Evolutionary conservation across 2,113 vertebrate species (phyloP).

Genomic region (Chaenocephalus aceratus): DNA sequence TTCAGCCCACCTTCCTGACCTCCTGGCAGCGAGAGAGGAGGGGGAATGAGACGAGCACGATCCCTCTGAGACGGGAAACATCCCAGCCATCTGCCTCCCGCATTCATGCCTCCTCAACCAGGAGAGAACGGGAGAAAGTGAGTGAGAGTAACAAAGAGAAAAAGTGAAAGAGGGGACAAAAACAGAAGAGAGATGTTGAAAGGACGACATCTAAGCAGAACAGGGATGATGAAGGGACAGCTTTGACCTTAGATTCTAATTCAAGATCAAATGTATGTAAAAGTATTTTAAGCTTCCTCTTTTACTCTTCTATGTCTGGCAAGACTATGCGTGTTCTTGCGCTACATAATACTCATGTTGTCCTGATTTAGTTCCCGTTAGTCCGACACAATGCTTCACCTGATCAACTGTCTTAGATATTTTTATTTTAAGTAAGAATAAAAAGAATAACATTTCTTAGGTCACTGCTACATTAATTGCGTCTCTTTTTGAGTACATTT

Average conservation of each 20-base stretch:
- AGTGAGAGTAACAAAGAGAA: constrained; percentile 48
- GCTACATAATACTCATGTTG: neutral
- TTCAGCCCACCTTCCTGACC: constrained; percentile 85
- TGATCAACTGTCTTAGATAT: neutral
- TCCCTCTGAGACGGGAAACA: constrained; percentile 77
- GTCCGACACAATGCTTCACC: neutral
- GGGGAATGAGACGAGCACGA: constrained; percentile 69
- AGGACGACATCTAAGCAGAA: neutral
- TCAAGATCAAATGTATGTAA: constrained; percentile 12
- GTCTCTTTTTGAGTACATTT: neutral
- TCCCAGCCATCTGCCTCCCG: constrained; percentile 82
- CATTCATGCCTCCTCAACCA: constrained; percentile 62
- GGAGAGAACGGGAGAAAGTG: constrained; percentile 41
- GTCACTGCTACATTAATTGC: neutral
- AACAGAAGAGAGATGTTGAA: constrained; percentile 33
- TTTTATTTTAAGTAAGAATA: neutral
- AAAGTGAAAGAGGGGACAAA: constrained; percentile 52
- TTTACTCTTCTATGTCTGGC: neutral
- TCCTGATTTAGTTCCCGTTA: neutral
- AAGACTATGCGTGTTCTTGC: neutral
- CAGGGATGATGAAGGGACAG: constrained; percentile 49
- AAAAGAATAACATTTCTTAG: neutral
- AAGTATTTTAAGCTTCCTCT: constrained; percentile 24
- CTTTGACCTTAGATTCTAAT: constrained; percentile 59
- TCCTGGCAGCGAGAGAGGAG: constrained; percentile 72